phyloP scores from a whole-genome alignment of 35 echinoderm and acorn worm genomes.

The Patiria miniata region DNA sequence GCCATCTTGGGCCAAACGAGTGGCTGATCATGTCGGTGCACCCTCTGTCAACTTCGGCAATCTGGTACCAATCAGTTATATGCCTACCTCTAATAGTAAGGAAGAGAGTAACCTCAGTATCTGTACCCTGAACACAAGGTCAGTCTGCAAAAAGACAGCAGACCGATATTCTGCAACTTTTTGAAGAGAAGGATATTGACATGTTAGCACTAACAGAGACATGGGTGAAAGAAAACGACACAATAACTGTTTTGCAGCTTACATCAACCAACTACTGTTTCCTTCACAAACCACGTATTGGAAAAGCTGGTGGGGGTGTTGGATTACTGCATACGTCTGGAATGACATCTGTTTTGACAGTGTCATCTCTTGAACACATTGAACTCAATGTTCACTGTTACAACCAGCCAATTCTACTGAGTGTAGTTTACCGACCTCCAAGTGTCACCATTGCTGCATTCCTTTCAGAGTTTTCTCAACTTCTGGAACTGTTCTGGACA shows the following conservation, averaged over 20 bases:
- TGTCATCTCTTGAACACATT: not conserved
- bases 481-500: not conserved
- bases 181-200: slow-evolving; percentile 15
- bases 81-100: no score
- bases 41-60: no score
- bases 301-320: no score
- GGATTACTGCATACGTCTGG: no score
- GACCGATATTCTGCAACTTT: not conserved
- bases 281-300: not conserved
- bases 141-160: slow-evolving; percentile 17
- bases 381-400: not conserved
- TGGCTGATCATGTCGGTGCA: no score
- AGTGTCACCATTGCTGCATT: not conserved
- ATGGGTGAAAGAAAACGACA: slow-evolving; percentile 9
- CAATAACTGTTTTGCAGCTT: not conserved
- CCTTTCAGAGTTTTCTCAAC: slow-evolving; percentile 22
- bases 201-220: slow-evolving; percentile 9
- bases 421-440: not conserved
- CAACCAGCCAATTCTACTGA: not conserved
- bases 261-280: slow-evolving; percentile 19
- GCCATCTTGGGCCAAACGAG: no score
- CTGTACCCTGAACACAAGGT: slow-evolving; percentile 6
- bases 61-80: no score
- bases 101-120: no score
- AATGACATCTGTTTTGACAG: no score